phyloP scores from a whole-genome alignment of 2,888 invertebrate genomes.

The Chymomyza procnemis region DNA sequence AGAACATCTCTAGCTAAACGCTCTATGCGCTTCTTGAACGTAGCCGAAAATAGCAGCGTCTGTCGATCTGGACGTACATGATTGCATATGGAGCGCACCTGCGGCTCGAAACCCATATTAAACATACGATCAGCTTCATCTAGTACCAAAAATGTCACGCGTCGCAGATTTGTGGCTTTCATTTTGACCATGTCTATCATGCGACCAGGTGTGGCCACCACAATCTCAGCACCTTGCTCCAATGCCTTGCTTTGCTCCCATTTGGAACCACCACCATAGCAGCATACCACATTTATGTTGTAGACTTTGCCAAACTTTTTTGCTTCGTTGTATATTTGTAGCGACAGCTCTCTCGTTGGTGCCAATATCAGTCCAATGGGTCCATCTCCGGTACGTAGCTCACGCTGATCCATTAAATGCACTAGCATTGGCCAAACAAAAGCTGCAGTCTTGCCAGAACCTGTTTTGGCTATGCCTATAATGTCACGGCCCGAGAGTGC shows the following conservation, averaged over 20 bases:
- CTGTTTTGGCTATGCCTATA: slow-evolving; percentile 98
- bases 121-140: slow-evolving; percentile 99
- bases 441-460: slow-evolving; percentile 98
- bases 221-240: slow-evolving; percentile 91
- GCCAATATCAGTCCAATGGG: slow-evolving; percentile 97
- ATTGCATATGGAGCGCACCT: slow-evolving; percentile 96
- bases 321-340: slow-evolving; percentile 96
- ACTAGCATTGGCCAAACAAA: slow-evolving; percentile 98
- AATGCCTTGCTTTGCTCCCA: slow-evolving; percentile 98
- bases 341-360: slow-evolving; percentile 97
- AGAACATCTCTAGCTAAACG: slow-evolving; percentile 95
- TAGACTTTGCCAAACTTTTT: slow-evolving; percentile 97
- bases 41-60: slow-evolving; percentile 97
- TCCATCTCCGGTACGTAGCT: slow-evolving; percentile 90
- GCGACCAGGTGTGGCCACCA: slow-evolving; percentile 94
- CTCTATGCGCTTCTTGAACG: slow-evolving; percentile 96
- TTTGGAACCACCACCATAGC: slow-evolving; percentile 98
- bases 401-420: slow-evolving; percentile 96
- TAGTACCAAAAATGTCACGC: slow-evolving; percentile 96
- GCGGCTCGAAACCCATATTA: slow-evolving; percentile 94
- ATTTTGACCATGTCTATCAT: slow-evolving; percentile 99
- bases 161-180: slow-evolving; percentile 93
- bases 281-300: slow-evolving; percentile 94
- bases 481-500: slow-evolving; percentile 95
- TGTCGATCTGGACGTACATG: slow-evolving; percentile 98